Evolutionary conservation across 2,113 vertebrate species (phyloP).

Genomic region (Sigmodon hispidus): DNA sequence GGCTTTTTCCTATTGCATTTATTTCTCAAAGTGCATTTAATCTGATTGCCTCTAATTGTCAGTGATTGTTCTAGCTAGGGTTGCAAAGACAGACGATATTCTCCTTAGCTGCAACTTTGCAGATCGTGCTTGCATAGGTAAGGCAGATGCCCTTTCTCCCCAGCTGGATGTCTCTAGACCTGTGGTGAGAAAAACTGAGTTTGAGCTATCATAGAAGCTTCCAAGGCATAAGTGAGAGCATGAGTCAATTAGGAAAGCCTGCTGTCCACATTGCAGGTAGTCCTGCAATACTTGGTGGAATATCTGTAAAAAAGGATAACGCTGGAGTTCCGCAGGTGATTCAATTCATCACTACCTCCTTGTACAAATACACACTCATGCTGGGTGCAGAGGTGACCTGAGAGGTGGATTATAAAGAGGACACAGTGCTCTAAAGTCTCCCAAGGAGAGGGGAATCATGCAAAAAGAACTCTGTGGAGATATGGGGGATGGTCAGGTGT

Average conservation of each 20-base stretch:
- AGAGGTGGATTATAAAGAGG: background rate
- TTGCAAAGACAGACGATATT: conserved; percentile 13
- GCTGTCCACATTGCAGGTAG: accelerated
- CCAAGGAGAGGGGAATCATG: background rate
- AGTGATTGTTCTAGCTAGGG: background rate
- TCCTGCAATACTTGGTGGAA: background rate
- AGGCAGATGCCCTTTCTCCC: background rate
- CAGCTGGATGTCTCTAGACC: background rate
- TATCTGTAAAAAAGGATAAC: background rate
- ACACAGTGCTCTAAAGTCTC: too few species aligned
- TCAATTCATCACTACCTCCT: background rate
- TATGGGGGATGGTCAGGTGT: background rate
- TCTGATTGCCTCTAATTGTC: background rate
- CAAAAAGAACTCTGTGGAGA: background rate
- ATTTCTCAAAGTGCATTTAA: conserved; percentile 37
- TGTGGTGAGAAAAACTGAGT: background rate
- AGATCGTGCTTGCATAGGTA: background rate
- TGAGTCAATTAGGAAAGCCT: background rate
- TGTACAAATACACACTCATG: background rate
- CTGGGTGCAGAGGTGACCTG: background rate
- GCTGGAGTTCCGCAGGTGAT: accelerated
- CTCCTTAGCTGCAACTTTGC: conserved; percentile 5
- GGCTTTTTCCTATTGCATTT: background rate
- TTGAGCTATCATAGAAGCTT: background rate
- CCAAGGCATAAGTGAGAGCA: background rate